phyloP scores from a whole-genome alignment of 64 coral and sea anemone genomes.

The Montipora cactus region DNA sequence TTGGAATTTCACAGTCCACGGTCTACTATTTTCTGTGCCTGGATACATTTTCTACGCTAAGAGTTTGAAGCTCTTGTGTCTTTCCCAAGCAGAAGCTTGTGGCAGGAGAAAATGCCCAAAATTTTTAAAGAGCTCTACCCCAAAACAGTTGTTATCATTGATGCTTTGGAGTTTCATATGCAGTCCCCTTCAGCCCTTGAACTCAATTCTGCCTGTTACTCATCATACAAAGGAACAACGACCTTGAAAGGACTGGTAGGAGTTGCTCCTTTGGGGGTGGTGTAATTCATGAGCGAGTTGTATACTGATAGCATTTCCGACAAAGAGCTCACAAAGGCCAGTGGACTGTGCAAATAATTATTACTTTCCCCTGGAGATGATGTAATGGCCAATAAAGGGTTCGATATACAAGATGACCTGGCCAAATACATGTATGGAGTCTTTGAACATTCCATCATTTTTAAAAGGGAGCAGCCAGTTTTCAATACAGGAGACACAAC shows the following conservation, averaged over 20 bases:
- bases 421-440: no score
- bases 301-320: no score
- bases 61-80: conserved; percentile 44
- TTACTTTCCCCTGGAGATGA: no score
- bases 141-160: conserved; percentile 61
- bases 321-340: no score
- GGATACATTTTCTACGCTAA: conserved; percentile 54
- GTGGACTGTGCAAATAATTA: no score
- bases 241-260: background rate
- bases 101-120: conserved; percentile 25
- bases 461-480: conserved; percentile 63
- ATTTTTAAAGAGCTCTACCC: conserved; percentile 63
- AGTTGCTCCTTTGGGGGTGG: no score
- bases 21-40: conserved; percentile 33
- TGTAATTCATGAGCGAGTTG: no score
- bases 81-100: conserved; percentile 3
- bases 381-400: no score
- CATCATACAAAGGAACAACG: conserved; percentile 58
- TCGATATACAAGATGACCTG: no score
- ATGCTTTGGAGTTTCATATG: conserved; percentile 58
- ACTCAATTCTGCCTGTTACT: conserved; percentile 47
- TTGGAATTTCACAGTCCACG: conserved; percentile 28
- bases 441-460: conserved; percentile 50
- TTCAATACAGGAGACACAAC: conserved; percentile 14
- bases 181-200: conserved; percentile 42